phyloP scores from a whole-genome alignment of 2,113 vertebrate genomes.

The Macaca nemestrina region DNA sequence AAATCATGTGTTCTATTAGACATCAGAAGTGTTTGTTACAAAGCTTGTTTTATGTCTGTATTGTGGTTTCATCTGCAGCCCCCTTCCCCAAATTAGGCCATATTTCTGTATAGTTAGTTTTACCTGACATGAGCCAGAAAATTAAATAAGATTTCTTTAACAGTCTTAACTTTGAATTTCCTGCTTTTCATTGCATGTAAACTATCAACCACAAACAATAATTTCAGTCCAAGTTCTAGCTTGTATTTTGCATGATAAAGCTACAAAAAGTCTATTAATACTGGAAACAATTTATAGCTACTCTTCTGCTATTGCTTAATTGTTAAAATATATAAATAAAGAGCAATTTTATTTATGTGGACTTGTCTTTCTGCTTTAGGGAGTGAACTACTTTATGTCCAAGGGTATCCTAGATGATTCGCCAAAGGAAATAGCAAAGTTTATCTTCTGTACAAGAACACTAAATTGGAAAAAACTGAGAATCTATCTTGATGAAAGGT shows the following conservation, averaged over 20 bases:
- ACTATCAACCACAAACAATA: slow-evolving; percentile 75
- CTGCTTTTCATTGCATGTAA: slow-evolving; percentile 75
- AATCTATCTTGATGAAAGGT: slow-evolving; percentile 99
- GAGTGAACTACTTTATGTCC: slow-evolving; percentile 97
- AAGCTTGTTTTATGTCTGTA: background rate
- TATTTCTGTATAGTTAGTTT: slow-evolving; percentile 46
- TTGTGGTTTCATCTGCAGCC: background rate
- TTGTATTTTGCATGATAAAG: slow-evolving; percentile 82
- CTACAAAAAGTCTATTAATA: slow-evolving; percentile 67
- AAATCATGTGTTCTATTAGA: slow-evolving; percentile 26
- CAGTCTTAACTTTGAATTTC: slow-evolving; percentile 80
- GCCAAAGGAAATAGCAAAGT: slow-evolving; percentile 96
- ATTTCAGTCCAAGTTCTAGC: slow-evolving; percentile 72
- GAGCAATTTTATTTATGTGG: slow-evolving; percentile 69
- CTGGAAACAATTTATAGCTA: slow-evolving; percentile 53
- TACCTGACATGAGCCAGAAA: slow-evolving; percentile 41
- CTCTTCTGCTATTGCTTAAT: slow-evolving; percentile 61
- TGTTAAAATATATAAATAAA: slow-evolving; percentile 66
- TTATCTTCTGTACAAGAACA: slow-evolving; percentile 98
- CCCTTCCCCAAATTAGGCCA: background rate
- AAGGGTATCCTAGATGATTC: slow-evolving; percentile 96
- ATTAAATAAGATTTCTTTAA: slow-evolving; percentile 51
- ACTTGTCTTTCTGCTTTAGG: slow-evolving; percentile 85
- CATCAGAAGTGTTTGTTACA: background rate
- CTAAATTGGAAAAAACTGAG: slow-evolving; percentile 99